These are phyloP conservation scores for Sipha maydis DNA, from an alignment of 2,888 invertebrate genomes.

Conservation along the genomic window DNA sequence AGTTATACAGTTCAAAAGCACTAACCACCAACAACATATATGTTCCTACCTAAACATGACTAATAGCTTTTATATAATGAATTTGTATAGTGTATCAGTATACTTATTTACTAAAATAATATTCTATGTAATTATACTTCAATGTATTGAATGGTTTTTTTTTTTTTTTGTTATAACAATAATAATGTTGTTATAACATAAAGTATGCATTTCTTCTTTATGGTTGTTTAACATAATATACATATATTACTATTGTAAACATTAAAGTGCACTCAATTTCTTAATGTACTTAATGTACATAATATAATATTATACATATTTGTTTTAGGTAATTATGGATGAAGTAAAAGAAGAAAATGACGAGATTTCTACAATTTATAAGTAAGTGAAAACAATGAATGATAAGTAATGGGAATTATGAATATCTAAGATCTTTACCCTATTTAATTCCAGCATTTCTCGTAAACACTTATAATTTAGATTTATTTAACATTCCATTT, in stretches of 20 bases:
- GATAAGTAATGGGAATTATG: no score
- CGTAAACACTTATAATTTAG: no score
- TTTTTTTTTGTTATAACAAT: slow-evolving; percentile 13
- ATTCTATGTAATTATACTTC: not conserved
- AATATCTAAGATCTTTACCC: no score
- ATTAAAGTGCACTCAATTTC: not conserved
- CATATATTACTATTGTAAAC: not conserved
- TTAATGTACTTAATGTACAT: slow-evolving; percentile 1
- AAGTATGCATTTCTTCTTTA: not conserved
- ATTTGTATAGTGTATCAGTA: not conserved
- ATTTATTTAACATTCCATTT: no score
- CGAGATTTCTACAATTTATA: slow-evolving; percentile 1
- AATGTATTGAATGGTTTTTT: not conserved
- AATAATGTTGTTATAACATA: no score
- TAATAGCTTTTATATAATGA: not conserved
- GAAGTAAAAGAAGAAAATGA: not conserved
- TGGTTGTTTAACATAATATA: not conserved
- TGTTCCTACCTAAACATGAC: not conserved
- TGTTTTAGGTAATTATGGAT: slow-evolving; percentile 49
- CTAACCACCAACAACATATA: not conserved
- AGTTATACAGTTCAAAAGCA: not conserved
- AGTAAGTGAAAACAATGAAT: slow-evolving; percentile 23
- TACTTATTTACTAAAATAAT: not conserved
- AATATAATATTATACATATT: not conserved
- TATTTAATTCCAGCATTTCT: no score